Percentiles rank a stretch among this genome's conserved stretches.
phyloP scores from a whole-genome alignment of 2,888 invertebrate genomes.

The Drosophila engyochracea region DNA sequence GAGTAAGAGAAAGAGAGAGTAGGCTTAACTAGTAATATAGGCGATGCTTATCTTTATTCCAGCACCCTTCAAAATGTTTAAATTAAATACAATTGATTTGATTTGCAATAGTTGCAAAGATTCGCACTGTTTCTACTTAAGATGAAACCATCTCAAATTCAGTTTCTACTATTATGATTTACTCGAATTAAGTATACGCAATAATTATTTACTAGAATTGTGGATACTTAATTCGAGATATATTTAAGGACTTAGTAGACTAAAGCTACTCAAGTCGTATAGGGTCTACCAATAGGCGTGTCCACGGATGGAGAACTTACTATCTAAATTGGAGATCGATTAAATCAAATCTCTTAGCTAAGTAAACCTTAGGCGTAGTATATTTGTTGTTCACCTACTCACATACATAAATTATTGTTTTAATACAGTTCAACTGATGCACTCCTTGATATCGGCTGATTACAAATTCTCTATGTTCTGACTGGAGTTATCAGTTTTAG shows the following conservation, averaged over 20 bases:
- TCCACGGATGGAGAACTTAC: neutral
- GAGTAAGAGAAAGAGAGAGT: neutral
- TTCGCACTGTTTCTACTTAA: neutral
- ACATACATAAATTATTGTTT: neutral
- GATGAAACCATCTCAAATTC: neutral
- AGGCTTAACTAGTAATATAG: neutral
- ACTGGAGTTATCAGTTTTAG: neutral
- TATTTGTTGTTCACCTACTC: neutral
- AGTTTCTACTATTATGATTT: neutral
- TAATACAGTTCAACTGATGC: neutral
- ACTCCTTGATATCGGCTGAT: neutral
- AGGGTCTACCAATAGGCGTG: neutral
- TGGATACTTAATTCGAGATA: neutral
- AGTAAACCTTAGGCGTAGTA: neutral
- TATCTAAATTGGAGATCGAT: neutral
- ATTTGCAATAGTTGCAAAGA: neutral
- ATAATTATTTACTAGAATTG: neutral
- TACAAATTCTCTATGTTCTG: conserved; percentile 3
- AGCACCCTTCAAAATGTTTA: neutral
- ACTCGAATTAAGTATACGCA: neutral
- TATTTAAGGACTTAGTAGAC: neutral
- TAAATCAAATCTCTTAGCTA: neutral
- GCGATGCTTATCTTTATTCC: neutral
- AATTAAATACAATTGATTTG: conserved; percentile 6
- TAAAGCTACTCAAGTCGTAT: neutral